Evolutionary conservation across 2,113 vertebrate species (phyloP).

Genomic region (Haemorhous mexicanus): DNA sequence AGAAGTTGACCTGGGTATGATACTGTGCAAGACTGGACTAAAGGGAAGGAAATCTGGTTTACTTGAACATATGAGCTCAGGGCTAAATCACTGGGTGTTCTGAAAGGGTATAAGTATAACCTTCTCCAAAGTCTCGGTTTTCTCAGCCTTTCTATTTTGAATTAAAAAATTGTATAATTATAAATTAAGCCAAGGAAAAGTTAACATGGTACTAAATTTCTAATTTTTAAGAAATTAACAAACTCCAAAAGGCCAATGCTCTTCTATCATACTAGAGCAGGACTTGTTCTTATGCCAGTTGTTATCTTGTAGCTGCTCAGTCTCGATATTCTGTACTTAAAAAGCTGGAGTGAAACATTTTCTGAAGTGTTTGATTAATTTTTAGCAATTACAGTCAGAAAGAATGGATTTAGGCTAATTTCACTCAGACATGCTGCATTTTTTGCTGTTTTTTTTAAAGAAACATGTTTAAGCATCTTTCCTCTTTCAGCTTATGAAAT

Average conservation of each 20-base stretch:
- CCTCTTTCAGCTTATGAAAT: not conserved
- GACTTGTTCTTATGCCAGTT: not conserved
- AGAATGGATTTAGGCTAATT: not conserved
- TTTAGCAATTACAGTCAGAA: not conserved
- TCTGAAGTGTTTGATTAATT: not conserved
- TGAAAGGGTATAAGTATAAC: not conserved
- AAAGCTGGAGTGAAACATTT: not conserved
- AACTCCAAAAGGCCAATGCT: not conserved
- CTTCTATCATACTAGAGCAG: not conserved
- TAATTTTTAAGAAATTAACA: not conserved
- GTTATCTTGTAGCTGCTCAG: not conserved
- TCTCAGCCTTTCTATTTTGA: not conserved
- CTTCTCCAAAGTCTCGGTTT: not conserved
- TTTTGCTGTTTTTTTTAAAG: not conserved
- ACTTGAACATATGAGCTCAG: not conserved
- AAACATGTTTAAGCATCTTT: fast-evolving
- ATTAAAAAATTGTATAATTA: not conserved
- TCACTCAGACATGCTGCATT: not conserved
- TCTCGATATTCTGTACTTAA: not conserved
- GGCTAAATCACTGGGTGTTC: fast-evolving
- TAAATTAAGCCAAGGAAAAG: not conserved
- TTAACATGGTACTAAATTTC: not conserved
- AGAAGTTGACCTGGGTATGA: not conserved
- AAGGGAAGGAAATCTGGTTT: not conserved
- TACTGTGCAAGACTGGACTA: not conserved